Base-by-base conservation (phyloP, 2,113 vertebrate species). In the Pollimyrus isidori region DNA sequence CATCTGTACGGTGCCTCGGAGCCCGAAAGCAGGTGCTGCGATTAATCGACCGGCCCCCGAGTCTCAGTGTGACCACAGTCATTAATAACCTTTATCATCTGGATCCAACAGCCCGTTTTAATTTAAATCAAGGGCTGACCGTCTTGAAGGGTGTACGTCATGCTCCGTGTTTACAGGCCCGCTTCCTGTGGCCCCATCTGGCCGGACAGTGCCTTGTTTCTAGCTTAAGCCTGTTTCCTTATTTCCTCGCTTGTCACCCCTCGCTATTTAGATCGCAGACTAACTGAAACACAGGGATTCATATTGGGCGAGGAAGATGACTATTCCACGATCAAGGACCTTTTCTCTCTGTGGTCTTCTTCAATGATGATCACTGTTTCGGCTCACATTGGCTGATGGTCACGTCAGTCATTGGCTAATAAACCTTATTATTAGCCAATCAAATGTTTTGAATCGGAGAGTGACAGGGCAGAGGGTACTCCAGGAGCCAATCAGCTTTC, bases 111-210 rank as follows among this genome's bases (percentile, higher is more conserved):
- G 52, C 52, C 84, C 87, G 80, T 90, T 90, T 88, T 62, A 90
- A 83, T 90, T 90, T 90, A 90, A 69, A 83, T 90, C 89, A 90
- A 88, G 73, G 89, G n/a, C 50, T 88, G 69, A 26, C 85, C 89
- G 56, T 87, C 65, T 80, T 80, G 85, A 87, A n/a, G 85, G 58
- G 48, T 53, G 86, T 69, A 86, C 85, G 62, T 87, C 89, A 89
- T 39, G 58, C 89, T 46, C 46, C 3, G 23, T 50, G 85, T 89
- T 89, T 89, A 87, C 89, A 76, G 69, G 85, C 21, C 7, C 11
- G 7, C 49, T 65, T 49, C 53, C 58, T 73, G 10, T 7, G 26
- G 26, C 48, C 62, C 84, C 89, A 90, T 86, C 89, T 90, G 89
- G 58, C 50, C 21, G 7, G 62, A 87, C 46, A n/a, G 58, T 3